Percentiles rank a stretch among this genome's conserved stretches.
Conservation (phyloP, 2,113 vertebrate genomes). For the Chauna torquata region DNA sequence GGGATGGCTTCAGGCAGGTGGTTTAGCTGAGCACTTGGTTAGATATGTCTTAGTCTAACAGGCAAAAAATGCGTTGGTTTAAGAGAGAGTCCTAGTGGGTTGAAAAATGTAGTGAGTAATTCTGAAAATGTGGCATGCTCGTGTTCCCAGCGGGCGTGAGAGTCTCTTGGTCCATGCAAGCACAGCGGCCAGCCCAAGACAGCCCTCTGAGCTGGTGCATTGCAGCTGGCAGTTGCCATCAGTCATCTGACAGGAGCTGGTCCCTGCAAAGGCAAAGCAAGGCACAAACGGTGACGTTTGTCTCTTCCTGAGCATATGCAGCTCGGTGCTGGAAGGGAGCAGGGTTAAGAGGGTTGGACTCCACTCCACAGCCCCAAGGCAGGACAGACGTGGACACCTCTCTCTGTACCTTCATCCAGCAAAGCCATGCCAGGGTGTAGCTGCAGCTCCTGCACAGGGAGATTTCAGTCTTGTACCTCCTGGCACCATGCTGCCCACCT, state of each 20-base stretch:
- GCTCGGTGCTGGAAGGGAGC: background rate
- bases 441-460: background rate
- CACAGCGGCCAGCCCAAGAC: accelerated
- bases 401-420: too few relatives aligned
- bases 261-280: background rate
- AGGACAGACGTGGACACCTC: background rate
- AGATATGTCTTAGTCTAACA: background rate
- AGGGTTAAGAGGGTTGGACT: background rate
- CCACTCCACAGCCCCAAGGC: background rate
- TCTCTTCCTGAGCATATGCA: background rate
- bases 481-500: background rate
- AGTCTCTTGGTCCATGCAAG: background rate
- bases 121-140: background rate
- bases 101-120: background rate
- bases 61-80: background rate
- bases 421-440: background rate
- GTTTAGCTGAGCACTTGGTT: background rate
- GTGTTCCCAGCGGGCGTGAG: background rate
- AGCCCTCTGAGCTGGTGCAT: background rate
- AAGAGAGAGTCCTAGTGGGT: background rate
- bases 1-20: background rate
- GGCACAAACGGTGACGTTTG: background rate
- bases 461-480: too few relatives aligned
- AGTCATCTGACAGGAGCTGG: background rate
- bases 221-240: background rate